Percentiles rank a stretch among this genome's conserved stretches.
Evolutionary conservation across 2,888 invertebrate species (phyloP).

Genomic region (Augochlorella aurata): DNA sequence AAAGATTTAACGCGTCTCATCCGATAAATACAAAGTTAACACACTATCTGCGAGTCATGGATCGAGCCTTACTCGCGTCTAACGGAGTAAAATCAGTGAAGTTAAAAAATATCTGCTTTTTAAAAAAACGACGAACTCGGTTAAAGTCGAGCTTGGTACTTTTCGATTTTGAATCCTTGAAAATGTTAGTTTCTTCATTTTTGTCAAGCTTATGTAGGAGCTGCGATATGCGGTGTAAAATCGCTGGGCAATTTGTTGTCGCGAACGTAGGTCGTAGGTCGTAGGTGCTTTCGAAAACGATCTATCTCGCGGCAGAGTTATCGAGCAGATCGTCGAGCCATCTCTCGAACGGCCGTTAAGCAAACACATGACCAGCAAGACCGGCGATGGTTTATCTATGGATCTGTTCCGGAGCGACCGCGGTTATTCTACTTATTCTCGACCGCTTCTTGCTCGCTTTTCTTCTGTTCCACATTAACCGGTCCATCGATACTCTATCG

Average conservation of each 20-base stretch:
- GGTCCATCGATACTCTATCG: conserved; percentile 45
- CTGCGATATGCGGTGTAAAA: background rate
- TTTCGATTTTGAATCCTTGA: too few relatives aligned
- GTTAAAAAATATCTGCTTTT: too few relatives aligned
- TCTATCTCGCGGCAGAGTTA: background rate
- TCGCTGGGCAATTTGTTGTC: background rate
- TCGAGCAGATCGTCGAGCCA: background rate
- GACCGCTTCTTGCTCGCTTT: conserved; percentile 46
- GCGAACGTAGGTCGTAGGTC: too few relatives aligned
- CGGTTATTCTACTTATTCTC: conserved; percentile 52
- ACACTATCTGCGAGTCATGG: too few relatives aligned
- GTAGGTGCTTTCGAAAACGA: background rate
- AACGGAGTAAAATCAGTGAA: too few relatives aligned
- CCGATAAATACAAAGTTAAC: too few relatives aligned
- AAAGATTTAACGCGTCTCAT: too few relatives aligned
- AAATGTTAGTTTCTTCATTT: too few relatives aligned
- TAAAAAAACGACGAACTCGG: too few relatives aligned
- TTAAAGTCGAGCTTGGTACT: too few relatives aligned
- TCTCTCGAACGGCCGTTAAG: background rate
- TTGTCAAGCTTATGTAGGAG: background rate
- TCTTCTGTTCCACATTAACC: conserved; percentile 53
- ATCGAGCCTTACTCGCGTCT: too few relatives aligned
- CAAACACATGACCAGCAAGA: conserved; percentile 18
- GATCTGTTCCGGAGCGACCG: conserved; percentile 41
- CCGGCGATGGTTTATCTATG: conserved; percentile 44